Evolutionary conservation across 2,888 invertebrate species (phyloP).

Genomic region (Noctua janthina): DNA sequence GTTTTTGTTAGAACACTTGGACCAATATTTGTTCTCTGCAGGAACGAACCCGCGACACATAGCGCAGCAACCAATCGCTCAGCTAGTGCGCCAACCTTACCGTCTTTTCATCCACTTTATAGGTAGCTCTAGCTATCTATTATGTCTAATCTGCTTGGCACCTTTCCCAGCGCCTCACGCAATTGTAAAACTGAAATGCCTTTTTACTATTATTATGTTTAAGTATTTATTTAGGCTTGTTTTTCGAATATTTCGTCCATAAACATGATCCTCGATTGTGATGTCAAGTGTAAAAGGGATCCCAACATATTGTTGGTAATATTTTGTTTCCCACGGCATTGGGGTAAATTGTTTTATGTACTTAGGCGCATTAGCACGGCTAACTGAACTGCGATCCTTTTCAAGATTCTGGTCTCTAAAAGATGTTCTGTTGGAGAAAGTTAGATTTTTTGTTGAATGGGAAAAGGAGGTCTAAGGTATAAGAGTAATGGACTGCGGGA

Average conservation of each 20-base stretch:
- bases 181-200: too few species aligned
- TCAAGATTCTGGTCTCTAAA: neutral
- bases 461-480: neutral
- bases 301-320: constrained; percentile 16
- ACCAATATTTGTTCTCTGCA: too few species aligned
- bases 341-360: constrained; percentile 5
- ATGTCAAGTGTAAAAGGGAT: constrained; percentile 17
- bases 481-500: too few species aligned
- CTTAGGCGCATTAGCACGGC: constrained; percentile 9
- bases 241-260: constrained; percentile 1
- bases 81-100: too few species aligned
- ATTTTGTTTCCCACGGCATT: constrained; percentile 20
- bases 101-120: too few species aligned
- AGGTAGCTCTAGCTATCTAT: too few species aligned
- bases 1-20: too few species aligned
- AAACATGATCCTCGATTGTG: constrained; percentile 4
- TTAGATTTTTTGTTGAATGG: neutral
- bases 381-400: neutral
- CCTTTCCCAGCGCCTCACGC: too few species aligned
- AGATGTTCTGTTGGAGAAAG: neutral
- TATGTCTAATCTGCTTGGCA: too few species aligned
- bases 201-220: too few species aligned
- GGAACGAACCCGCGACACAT: too few species aligned
- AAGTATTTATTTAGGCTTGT: neutral
- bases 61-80: too few species aligned